Percentiles rank a stretch among this genome's conserved stretches.
These are phyloP conservation scores for Callyntrura sp. DNA, from an alignment of 2,888 invertebrate species.

Conservation along the genomic window DNA sequence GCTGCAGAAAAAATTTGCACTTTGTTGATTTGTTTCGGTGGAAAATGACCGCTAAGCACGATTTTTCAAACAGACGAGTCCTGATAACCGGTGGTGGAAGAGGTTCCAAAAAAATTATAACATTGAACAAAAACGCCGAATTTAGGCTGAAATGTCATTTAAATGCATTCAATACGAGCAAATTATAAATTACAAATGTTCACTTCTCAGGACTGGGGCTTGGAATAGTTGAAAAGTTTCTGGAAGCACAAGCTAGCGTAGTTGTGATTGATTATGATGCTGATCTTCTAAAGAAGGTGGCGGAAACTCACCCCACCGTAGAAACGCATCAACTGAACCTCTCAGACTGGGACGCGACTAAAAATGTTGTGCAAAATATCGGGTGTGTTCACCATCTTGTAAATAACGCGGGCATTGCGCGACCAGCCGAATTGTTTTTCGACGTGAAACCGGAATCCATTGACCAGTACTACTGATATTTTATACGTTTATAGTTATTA, in stretches of 20 bases:
- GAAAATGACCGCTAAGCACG: conserved; percentile 58
- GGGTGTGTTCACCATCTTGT: conserved; percentile 61
- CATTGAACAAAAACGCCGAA: too few species aligned
- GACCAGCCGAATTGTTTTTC: conserved; percentile 64
- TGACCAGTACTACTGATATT: conserved; percentile 41
- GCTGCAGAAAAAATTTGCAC: too few species aligned
- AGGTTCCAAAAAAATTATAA: too few species aligned
- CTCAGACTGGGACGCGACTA: conserved; percentile 57
- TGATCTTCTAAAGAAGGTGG: conserved; percentile 17
- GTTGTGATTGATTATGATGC: conserved; percentile 51
- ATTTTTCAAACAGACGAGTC: conserved; percentile 59
- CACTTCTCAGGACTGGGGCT: conserved; percentile 50
- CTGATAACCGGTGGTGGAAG: conserved; percentile 72
- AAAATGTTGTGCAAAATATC: conserved; percentile 24
- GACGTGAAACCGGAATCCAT: conserved; percentile 63
- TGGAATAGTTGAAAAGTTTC: conserved; percentile 51
- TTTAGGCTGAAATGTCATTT: too few species aligned
- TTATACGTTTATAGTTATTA: not conserved
- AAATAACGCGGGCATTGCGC: conserved; percentile 70
- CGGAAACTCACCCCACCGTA: conserved; percentile 32
- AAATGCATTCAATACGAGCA: too few species aligned
- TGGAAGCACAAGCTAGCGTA: conserved; percentile 44
- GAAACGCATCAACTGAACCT: conserved; percentile 53
- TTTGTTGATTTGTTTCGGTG: too few species aligned
- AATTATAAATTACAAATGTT: conserved; percentile 2